These are phyloP conservation scores for Emydoidea blandingii DNA, from an alignment of 2,797 vertebrate species.

Conservation along the genomic window DNA sequence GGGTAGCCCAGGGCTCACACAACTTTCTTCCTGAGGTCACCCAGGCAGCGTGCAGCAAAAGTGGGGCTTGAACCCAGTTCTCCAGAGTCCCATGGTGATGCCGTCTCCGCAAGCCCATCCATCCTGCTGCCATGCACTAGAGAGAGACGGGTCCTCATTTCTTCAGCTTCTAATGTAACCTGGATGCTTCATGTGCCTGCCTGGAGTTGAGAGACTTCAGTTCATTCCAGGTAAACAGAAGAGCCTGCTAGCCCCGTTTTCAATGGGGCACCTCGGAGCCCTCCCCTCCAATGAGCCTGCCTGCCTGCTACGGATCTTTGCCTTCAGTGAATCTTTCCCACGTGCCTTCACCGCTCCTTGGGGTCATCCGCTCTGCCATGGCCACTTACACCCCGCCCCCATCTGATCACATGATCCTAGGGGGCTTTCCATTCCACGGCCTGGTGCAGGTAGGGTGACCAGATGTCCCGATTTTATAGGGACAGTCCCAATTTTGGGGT, in stretches of 20 bases:
- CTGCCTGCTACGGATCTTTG: neutral
- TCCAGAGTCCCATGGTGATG: neutral
- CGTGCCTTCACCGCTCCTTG: neutral
- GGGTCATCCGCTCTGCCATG: neutral
- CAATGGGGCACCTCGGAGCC: neutral
- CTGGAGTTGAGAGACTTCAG: neutral
- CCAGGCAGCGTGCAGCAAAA: neutral
- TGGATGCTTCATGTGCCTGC: neutral
- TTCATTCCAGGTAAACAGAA: neutral
- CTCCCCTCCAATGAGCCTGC: neutral
- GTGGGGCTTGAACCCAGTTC: neutral
- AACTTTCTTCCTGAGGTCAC: neutral
- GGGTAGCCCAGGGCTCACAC: neutral
- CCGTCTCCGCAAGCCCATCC: neutral
- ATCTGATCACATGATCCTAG: neutral
- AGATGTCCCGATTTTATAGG: too few species aligned
- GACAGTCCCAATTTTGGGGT: too few species aligned
- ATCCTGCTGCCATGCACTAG: neutral
- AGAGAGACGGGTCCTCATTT: neutral
- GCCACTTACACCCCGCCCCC: neutral
- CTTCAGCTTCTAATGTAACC: neutral
- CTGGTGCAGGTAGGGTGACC: neutral
- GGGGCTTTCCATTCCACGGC: neutral
- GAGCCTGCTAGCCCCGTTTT: neutral
- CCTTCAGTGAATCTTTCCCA: neutral